Conservation (phyloP, 2,888 invertebrate genomes). For the Clistopyga incitator region DNA sequence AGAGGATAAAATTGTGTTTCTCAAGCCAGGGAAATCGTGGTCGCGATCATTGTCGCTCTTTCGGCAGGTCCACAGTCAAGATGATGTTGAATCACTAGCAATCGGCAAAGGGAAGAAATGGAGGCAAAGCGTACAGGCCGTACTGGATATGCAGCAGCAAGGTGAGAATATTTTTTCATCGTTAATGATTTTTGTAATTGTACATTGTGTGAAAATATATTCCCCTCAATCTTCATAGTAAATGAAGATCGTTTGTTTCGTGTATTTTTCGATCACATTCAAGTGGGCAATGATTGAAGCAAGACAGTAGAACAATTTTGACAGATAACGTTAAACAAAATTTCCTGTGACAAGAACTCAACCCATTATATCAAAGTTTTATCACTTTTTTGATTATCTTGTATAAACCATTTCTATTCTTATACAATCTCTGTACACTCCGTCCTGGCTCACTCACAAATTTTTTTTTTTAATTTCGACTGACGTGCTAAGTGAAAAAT, state of each 20-base stretch:
- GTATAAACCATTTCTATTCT: not conserved
- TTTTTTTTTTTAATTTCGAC: not conserved
- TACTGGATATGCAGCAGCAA: conserved; percentile 86
- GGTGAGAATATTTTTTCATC: conserved; percentile 77
- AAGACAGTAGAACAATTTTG: conserved; percentile 63
- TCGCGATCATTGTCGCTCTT: conserved; percentile 88
- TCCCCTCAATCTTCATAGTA: too few relatives aligned
- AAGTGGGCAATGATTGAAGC: conserved; percentile 79
- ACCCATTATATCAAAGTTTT: conserved; percentile 63
- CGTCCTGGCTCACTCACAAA: not conserved
- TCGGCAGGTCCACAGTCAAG: conserved; percentile 84
- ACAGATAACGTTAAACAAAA: conserved; percentile 67
- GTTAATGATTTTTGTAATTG: not conserved
- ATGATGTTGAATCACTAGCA: conserved; percentile 84
- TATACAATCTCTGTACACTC: conserved; percentile 3
- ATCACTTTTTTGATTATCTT: conserved; percentile 48
- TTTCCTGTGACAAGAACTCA: conserved; percentile 69
- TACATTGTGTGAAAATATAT: too few relatives aligned
- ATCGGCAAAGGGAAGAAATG: conserved; percentile 86
- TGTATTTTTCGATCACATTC: not conserved
- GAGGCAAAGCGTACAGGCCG: conserved; percentile 85
- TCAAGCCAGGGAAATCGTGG: conserved; percentile 90
- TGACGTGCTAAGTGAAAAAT: conserved; percentile 32
- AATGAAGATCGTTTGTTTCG: conserved; percentile 4
- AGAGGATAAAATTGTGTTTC: conserved; percentile 78